Evolutionary conservation across 2,888 invertebrate species (phyloP).

Genomic region (Drosophila helvetica): DNA sequence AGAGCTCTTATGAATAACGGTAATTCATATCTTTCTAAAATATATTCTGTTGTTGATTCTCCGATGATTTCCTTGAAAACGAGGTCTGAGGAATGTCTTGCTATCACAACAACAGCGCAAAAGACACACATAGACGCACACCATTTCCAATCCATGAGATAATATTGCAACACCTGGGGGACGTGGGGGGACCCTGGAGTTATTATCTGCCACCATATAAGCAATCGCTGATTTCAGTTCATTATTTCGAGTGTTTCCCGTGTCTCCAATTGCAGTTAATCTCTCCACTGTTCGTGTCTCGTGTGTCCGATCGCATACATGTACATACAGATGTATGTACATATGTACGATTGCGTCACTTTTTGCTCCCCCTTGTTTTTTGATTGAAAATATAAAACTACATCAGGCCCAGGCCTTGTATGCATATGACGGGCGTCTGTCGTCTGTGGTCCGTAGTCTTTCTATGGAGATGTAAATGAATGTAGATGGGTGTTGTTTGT

Average conservation of each 20-base stretch:
- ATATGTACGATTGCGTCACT: slow-evolving; percentile 31
- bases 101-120: not conserved
- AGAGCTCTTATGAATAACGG: no score
- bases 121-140: no score
- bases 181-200: not conserved
- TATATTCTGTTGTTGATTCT: no score
- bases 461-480: slow-evolving; percentile 5
- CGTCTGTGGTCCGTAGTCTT: not conserved
- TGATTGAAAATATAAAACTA: slow-evolving; percentile 15
- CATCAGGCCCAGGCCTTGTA: slow-evolving; percentile 1
- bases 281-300: no score
- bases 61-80: no score
- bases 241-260: slow-evolving; percentile 27
- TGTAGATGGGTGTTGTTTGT: slow-evolving; percentile 8
- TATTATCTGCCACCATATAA: slow-evolving; percentile 14
- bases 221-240: slow-evolving; percentile 21
- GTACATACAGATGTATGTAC: no score
- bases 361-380: slow-evolving; percentile 4
- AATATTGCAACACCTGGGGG: slow-evolving; percentile 12
- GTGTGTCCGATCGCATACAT: no score
- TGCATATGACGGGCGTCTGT: not conserved
- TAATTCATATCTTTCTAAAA: no score
- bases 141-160: slow-evolving; percentile 17
- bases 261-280: slow-evolving; percentile 17
- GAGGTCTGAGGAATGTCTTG: not conserved